These are phyloP conservation scores for Euphonia xanthogaster DNA, from an alignment of 2,797 vertebrate species.

Conservation along the genomic window DNA sequence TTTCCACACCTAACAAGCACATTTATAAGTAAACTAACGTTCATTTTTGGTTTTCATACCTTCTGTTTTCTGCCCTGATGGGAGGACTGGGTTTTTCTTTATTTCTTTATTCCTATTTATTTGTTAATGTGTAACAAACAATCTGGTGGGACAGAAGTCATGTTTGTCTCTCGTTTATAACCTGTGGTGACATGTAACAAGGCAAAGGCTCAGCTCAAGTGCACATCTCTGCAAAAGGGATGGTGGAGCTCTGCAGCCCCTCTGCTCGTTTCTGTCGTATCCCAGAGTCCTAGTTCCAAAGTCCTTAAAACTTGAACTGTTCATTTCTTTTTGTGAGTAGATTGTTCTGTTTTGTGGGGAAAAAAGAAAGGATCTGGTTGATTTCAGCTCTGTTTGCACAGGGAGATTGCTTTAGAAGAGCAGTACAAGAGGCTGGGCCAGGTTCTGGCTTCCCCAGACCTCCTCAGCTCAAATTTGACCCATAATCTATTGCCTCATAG, in stretches of 20 bases:
- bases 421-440: background rate
- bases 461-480: background rate
- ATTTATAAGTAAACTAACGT: slow-evolving; percentile 64
- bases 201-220: slow-evolving; percentile 42
- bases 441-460: background rate
- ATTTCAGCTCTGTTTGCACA: background rate
- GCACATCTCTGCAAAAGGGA: slow-evolving; percentile 5
- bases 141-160: slow-evolving; percentile 53
- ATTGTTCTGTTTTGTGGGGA: slow-evolving; percentile 48
- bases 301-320: slow-evolving; percentile 58
- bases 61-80: slow-evolving; percentile 69
- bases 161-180: slow-evolving; percentile 74
- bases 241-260: slow-evolving; percentile 18
- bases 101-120: slow-evolving; percentile 32
- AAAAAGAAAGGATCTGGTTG: background rate
- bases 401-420: background rate
- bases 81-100: slow-evolving; percentile 65
- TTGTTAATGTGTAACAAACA: slow-evolving; percentile 73
- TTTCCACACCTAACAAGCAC: slow-evolving; percentile 53
- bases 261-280: slow-evolving; percentile 54
- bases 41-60: slow-evolving; percentile 73
- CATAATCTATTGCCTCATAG: background rate
- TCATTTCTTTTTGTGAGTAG: slow-evolving; percentile 49
- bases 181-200: slow-evolving; percentile 58
- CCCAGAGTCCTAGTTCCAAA: slow-evolving; percentile 36